Evolutionary conservation across 2,113 vertebrate species (phyloP).

Genomic region (Anarhynchus alexandrinus): DNA sequence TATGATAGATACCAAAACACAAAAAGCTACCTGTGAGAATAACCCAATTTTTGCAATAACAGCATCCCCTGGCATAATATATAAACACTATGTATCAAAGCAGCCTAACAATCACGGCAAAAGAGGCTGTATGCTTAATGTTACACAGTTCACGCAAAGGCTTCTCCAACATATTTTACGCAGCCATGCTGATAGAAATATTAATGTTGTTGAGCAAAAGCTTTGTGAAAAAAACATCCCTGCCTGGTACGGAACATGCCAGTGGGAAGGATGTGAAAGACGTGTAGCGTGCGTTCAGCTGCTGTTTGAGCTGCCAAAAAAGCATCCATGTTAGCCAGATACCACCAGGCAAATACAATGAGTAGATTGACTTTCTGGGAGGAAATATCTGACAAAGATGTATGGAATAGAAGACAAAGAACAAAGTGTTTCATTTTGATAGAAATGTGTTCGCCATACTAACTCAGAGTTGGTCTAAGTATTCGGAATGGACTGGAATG

Average conservation of each 20-base stretch:
- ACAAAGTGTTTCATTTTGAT: not conserved
- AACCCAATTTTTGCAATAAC: not conserved
- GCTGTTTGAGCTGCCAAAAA: not conserved
- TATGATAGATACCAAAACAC: not conserved
- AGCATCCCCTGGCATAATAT: not conserved
- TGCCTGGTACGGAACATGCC: not conserved
- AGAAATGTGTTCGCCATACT: not conserved
- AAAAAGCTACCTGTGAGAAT: not conserved
- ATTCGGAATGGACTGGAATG: not conserved
- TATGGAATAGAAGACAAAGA: slow-evolving; percentile 2
- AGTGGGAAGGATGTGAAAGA: not conserved
- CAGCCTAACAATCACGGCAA: not conserved
- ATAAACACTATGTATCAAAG: not conserved
- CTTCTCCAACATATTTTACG: not conserved
- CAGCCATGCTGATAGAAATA: not conserved
- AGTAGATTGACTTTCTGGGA: slow-evolving; percentile 15
- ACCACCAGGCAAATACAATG: not conserved
- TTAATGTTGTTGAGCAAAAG: not conserved
- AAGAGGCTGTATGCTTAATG: not conserved
- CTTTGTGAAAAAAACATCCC: not conserved
- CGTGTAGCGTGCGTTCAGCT: not conserved
- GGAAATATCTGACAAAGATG: not conserved
- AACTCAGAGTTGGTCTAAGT: not conserved
- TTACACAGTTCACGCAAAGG: not conserved
- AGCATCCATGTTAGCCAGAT: not conserved